phyloP scores from a whole-genome alignment of 2,797 vertebrate genomes.

The Spheniscus humboldti region DNA sequence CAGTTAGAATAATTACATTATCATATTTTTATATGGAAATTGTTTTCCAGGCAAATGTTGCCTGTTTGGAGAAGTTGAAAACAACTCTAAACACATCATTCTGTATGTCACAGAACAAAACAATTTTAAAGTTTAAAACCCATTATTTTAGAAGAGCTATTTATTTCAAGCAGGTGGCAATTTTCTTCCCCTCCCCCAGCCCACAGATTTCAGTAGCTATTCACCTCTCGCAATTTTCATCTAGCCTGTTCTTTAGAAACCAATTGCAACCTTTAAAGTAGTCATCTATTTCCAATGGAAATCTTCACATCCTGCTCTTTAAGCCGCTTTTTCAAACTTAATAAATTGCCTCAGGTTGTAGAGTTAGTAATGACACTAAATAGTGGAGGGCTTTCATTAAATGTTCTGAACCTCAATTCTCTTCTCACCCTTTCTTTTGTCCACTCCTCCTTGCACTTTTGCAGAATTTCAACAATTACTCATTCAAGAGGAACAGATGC shows the following conservation, averaged over 20 bases:
- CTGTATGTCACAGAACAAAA: constrained; percentile 62
- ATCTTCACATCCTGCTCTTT: constrained; percentile 69
- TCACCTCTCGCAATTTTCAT: constrained; percentile 75
- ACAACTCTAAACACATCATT: constrained; percentile 56
- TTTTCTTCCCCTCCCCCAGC: constrained; percentile 64
- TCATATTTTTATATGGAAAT: constrained; percentile 72
- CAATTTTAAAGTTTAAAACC: constrained; percentile 72
- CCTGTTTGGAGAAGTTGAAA: constrained; percentile 63
- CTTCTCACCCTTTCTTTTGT: constrained; percentile 36
- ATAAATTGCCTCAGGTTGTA: constrained; percentile 72
- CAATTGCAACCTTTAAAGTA: constrained; percentile 73
- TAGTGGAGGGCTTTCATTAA: constrained; percentile 38
- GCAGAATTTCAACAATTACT: constrained; percentile 25
- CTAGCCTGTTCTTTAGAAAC: constrained; percentile 74
- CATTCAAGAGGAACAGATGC: constrained; percentile 4
- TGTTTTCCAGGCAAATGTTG: constrained; percentile 63
- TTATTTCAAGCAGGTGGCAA: constrained; percentile 75
- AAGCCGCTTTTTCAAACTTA: constrained; percentile 70
- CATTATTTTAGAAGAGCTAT: constrained; percentile 72
- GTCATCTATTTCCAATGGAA: constrained; percentile 74
- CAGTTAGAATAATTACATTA: constrained; percentile 70
- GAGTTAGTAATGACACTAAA: constrained; percentile 67
- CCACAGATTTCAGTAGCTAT: constrained; percentile 69
- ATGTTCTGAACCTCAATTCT: background rate
- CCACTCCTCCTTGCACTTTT: background rate